Evolutionary conservation across 2,888 invertebrate species (phyloP).

Genomic region (Camptogramma bilineatum): DNA sequence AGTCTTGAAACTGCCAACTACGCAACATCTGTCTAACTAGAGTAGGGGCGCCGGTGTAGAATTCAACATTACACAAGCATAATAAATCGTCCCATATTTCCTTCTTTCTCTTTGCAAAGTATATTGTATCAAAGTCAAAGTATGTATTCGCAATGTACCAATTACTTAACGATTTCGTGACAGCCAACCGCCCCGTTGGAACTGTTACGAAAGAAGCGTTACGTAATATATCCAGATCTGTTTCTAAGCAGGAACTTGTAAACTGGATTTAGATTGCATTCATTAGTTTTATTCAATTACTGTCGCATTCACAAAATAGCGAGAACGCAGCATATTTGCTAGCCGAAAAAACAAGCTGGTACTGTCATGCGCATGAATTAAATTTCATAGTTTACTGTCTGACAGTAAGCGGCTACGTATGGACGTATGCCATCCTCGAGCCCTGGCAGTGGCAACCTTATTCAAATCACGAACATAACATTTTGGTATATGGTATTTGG

Average conservation of each 20-base stretch:
- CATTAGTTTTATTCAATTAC: background rate
- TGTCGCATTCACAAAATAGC: background rate
- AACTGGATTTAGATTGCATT: constrained; percentile 9
- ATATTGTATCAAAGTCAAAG: constrained; percentile 26
- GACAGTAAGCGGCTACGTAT: too few species aligned
- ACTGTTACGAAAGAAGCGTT: constrained; percentile 64
- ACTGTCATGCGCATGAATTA: too few species aligned
- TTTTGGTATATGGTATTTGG: background rate
- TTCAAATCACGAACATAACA: background rate
- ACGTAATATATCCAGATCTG: constrained; percentile 52
- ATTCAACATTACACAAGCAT: constrained; percentile 17
- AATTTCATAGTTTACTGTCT: too few species aligned
- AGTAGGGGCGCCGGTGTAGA: constrained; percentile 1
- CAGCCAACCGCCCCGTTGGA: constrained; percentile 49
- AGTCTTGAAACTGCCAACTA: background rate
- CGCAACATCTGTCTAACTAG: background rate
- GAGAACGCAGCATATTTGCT: background rate
- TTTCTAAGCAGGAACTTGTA: constrained; percentile 51
- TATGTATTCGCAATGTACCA: constrained; percentile 21
- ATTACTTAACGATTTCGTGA: constrained; percentile 51
- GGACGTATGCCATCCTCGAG: too few species aligned
- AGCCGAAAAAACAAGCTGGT: too few species aligned
- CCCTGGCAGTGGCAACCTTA: background rate
- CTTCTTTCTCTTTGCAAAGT: constrained; percentile 25
- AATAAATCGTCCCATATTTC: constrained; percentile 17